Base-by-base conservation (phyloP, 37 sponge, comb jelly and placozoan genomes). In the Bolinopsis microptera region DNA sequence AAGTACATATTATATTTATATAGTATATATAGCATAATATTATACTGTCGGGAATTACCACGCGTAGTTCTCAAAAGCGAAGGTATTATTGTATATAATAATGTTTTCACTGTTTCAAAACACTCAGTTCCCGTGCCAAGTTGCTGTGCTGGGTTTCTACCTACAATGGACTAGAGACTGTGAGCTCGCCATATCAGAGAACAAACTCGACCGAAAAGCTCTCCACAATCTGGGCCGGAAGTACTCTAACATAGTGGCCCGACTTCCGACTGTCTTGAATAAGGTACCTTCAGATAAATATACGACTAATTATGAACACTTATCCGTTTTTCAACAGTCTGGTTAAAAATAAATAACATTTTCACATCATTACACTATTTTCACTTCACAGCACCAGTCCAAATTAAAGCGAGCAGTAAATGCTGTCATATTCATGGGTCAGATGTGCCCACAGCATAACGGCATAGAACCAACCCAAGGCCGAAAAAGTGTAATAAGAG, bases 151-250 rank as follows among this genome's bases (percentile, higher is more conserved):
- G 39, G 96, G 93, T 25, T 93, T 96, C 39, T 94, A 94, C 93
- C 92, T 94, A 39, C 93, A 96, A 33, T 97, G 98, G 98, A 95
- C 96, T 38, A 83, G 41, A 68, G 96, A 97, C 69, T 95, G 95
- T 93, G 97, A 96, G 77, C 23, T 80, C 36, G 82, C 82, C 37
- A 80, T 80, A 8, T 80, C 82, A 22, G 82, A 80, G 30, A 80
- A 80, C 82, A 80, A 80, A 36, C 38, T 80, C 36, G 82, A 80
- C 38, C 35, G 82, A 21, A 80, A 80, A 35, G 82, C 82, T 2
- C 38, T 80, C 9, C 82, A 80, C 82, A 80, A 80, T 22, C 37
- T 80, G 36, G 82, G 31, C 30, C 2, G 82, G 30, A 80, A 80
- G 37, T 80, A 80, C 38, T 23, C 82, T 3, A 80, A 80, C 38